phyloP scores from a whole-genome alignment of 1,140 invertebrate genomes.

The Uloborus diversus region DNA sequence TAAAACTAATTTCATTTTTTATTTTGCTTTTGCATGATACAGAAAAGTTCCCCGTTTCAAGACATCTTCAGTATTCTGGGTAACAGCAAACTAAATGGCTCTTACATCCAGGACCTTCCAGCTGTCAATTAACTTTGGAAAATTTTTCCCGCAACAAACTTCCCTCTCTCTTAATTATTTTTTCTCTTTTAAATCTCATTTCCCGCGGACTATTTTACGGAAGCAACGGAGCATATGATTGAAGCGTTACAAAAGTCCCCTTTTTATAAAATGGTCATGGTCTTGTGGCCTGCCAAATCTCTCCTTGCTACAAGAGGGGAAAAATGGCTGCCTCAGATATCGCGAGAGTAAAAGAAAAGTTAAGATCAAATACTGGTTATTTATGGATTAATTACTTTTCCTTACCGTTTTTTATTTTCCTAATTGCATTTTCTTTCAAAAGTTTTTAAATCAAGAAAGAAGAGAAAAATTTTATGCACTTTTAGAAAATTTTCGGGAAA shows the following conservation, averaged over 20 bases:
- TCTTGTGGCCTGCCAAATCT: conserved; percentile 13
- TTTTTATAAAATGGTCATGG: conserved; percentile 16
- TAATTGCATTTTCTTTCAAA: neutral
- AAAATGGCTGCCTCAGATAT: neutral
- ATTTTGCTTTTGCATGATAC: too few species aligned
- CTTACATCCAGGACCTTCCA: neutral
- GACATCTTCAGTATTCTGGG: too few species aligned
- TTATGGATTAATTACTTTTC: conserved; percentile 6
- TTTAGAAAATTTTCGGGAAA: neutral
- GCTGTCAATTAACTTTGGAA: conserved; percentile 21
- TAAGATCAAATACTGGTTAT: conserved; percentile 41
- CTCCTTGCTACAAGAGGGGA: neutral
- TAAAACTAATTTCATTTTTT: too few species aligned
- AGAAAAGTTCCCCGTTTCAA: too few species aligned
- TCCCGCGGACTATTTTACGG: conserved; percentile 7
- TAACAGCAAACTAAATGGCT: too few species aligned
- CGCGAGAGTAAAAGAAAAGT: conserved; percentile 7
- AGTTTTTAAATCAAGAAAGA: neutral
- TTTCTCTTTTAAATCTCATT: conserved; percentile 31
- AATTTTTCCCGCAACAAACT: neutral
- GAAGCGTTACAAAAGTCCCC: neutral
- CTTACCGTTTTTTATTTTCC: neutral
- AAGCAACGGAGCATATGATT: conserved; percentile 32
- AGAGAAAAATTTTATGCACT: neutral
- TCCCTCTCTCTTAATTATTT: conserved; percentile 41